phyloP scores from a whole-genome alignment of 35 echinoderm and acorn worm genomes.

The Ophiothrix spiculata region DNA sequence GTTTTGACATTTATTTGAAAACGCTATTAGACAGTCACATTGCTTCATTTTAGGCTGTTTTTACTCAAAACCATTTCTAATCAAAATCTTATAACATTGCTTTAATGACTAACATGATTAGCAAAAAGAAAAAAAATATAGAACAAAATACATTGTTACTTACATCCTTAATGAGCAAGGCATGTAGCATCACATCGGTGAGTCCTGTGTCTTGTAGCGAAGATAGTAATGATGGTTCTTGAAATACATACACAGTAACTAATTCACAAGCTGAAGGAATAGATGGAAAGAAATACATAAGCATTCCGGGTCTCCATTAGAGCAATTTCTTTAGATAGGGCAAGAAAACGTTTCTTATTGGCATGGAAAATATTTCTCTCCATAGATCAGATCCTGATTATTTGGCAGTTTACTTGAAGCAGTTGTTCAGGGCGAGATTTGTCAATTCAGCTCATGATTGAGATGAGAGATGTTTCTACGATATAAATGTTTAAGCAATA shows the following conservation, averaged over 20 bases:
- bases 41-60: too few species aligned
- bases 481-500: neutral
- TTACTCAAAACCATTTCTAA: too few species aligned
- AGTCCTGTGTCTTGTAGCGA: slow-evolving; percentile 95
- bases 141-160: slow-evolving; percentile 40
- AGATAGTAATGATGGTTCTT: slow-evolving; percentile 94
- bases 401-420: neutral
- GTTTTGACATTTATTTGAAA: too few species aligned
- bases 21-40: too few species aligned
- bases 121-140: neutral
- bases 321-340: too few species aligned
- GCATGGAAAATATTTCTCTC: too few species aligned
- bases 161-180: slow-evolving; percentile 99
- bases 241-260: slow-evolving; percentile 99
- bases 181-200: slow-evolving; percentile 98
- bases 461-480: neutral
- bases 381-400: neutral
- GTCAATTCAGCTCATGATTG: neutral
- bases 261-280: slow-evolving; percentile 92
- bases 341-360: too few species aligned
- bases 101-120: neutral
- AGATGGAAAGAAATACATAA: too few species aligned
- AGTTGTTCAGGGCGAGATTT: neutral
- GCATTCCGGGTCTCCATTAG: too few species aligned
- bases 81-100: too few species aligned